Percentiles rank a stretch among this genome's conserved stretches.
These are phyloP conservation scores for Trachythela sp. DNA, from an alignment of 64 coral and sea anemone species.

Conservation along the genomic window DNA sequence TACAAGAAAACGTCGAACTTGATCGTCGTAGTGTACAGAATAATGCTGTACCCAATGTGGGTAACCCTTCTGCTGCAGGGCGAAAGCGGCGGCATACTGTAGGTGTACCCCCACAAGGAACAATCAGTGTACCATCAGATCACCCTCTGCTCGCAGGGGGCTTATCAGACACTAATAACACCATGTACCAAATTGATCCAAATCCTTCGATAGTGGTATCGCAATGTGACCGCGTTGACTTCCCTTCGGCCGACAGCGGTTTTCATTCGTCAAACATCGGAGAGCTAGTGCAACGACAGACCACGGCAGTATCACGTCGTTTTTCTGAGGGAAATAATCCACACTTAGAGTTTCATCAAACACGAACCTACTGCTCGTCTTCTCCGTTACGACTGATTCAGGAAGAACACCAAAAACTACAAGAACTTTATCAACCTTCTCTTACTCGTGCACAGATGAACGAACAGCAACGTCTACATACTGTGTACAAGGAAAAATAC, in stretches of 20 bases:
- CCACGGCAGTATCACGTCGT: constrained; percentile 37
- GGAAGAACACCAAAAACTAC: constrained; percentile 82
- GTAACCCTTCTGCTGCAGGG: constrained; percentile 33
- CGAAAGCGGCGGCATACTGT: constrained; percentile 75
- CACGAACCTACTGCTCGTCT: constrained; percentile 42
- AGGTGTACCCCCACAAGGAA: constrained; percentile 57
- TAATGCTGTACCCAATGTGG: constrained; percentile 66
- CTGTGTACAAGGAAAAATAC: constrained; percentile 14
- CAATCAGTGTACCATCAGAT: constrained; percentile 41
- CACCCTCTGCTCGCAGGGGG: constrained; percentile 63
- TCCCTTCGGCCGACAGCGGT: not conserved
- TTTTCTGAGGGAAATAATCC: constrained; percentile 88
- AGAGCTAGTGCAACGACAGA: not conserved
- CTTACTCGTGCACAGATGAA: constrained; percentile 56
- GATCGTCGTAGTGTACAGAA: constrained; percentile 13
- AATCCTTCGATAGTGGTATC: constrained; percentile 70
- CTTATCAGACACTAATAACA: constrained; percentile 40
- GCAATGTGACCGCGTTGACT: constrained; percentile 49
- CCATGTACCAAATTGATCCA: not conserved
- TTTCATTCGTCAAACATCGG: not conserved
- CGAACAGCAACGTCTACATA: not conserved
- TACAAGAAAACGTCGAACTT: not conserved
- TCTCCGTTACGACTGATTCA: constrained; percentile 66
- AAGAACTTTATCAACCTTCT: constrained; percentile 93
- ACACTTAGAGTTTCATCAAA: constrained; percentile 72